Base-by-base conservation (phyloP, 1,140 invertebrate species). In the Asbolus verrucosus region DNA sequence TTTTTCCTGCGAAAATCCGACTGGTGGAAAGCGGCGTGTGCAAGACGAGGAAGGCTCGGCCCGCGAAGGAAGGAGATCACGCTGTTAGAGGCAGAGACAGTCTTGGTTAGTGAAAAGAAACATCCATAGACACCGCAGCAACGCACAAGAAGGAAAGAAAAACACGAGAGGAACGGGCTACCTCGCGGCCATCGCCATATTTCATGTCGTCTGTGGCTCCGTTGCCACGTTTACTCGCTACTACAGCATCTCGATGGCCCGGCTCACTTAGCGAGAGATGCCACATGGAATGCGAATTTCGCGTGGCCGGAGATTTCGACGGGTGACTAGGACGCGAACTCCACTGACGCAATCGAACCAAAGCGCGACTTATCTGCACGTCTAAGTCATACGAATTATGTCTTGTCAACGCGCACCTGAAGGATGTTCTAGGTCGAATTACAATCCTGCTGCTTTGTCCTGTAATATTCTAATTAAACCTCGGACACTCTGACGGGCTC, bases 111-210 rank as follows among this genome's bases (percentile, higher is more conserved):
- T 65, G 62, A 65, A 65, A 65, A 65, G 62, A 65, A 65, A 65
- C 38, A 11, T 65, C 30, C 63, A 60, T 39, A 65, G 61, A 60
- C 62, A 41, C 62, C 59, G 19, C 14, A 36, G 18, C 13, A 33
- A 54, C 15, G 62, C 39, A 63, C 46, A 67, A 74, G 65, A 72
- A 72, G 61, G 73, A 74, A 30, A 65, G 67, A 54, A 54, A 54
- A 70, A 70, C 41, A 65, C 63, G 60, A 60, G 70, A 74, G 73
- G 73, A 76, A 72, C 72, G 75, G 75, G 75, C 73, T 74, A 73
- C 70, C 77, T 78, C 60, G 76, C 75, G 76, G 77, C 75, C 73
- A 74, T 69, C 67, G 73, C 76, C 75, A 79, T 79, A 79, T 75
- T 76, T 79, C 75, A 77, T 77, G 77, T 79, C 77, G 75, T 78